A percentile compares a stretch with the other conserved stretches of the same genome.
phyloP scores from a whole-genome alignment of 1,140 invertebrate species.

The Rhopalosiphum padi region DNA sequence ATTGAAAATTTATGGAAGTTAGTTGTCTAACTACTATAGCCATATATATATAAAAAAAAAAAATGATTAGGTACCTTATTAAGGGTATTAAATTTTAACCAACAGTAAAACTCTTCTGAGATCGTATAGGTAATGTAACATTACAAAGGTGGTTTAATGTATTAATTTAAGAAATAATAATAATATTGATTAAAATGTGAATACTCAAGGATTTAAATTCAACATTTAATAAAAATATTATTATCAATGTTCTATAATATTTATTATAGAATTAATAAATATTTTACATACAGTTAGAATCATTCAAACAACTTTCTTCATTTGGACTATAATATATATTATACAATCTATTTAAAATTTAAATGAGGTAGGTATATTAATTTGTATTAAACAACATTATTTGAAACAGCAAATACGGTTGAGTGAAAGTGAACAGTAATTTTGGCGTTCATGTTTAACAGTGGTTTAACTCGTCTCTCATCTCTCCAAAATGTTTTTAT shows the following conservation, averaged over 20 bases:
- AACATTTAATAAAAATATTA: background rate
- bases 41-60: too few relatives aligned
- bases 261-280: background rate
- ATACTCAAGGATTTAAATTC: background rate
- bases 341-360: background rate
- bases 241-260: background rate
- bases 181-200: background rate
- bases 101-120: background rate
- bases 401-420: background rate
- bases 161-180: background rate
- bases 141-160: background rate
- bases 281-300: background rate
- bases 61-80: background rate
- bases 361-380: background rate
- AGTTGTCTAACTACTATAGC: too few relatives aligned
- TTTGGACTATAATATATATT: background rate
- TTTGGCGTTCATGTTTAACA: background rate
- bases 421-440: slow-evolving; percentile 22
- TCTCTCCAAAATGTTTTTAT: background rate
- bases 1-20: background rate
- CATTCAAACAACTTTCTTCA: slow-evolving; percentile 1
- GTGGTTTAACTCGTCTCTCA: background rate
- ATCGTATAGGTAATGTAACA: background rate
- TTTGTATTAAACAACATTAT: slow-evolving; percentile 3
- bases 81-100: background rate